Evolutionary conservation across 2,113 vertebrate species (phyloP).

Genomic region (Onychorhynchus coronatus): DNA sequence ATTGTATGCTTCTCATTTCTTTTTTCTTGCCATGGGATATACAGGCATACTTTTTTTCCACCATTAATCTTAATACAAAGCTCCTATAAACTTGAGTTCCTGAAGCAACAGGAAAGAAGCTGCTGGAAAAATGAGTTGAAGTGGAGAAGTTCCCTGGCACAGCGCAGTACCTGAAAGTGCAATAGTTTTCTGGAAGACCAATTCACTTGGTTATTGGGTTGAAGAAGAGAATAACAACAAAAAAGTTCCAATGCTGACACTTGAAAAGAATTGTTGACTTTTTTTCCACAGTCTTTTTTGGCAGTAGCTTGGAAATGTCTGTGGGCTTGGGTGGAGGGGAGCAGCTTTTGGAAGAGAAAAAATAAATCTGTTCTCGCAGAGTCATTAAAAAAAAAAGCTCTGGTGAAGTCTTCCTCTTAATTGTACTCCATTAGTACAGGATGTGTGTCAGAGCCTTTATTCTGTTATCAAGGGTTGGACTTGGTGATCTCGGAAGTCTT

Average conservation of each 20-base stretch:
- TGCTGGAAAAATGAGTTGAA: not conserved
- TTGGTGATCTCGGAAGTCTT: too few species aligned
- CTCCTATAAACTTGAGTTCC: not conserved
- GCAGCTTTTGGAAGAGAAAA: not conserved
- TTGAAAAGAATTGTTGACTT: not conserved
- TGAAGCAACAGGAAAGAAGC: not conserved
- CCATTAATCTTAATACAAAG: not conserved
- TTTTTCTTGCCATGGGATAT: not conserved
- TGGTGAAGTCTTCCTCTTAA: not conserved
- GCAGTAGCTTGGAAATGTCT: not conserved
- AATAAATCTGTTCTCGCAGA: not conserved
- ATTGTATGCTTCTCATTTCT: not conserved
- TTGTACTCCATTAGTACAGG: not conserved
- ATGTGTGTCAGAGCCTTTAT: not conserved
- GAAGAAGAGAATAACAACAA: not conserved
- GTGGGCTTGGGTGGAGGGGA: not conserved
- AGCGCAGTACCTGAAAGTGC: not conserved
- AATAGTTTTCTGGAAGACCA: not conserved
- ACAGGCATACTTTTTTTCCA: not conserved
- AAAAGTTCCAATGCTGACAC: not conserved
- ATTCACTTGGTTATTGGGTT: not conserved
- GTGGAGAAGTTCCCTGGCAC: not conserved
- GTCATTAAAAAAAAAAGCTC: not conserved
- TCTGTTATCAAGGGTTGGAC: not conserved
- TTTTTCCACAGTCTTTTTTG: not conserved